Evolutionary conservation across 2,113 vertebrate species (phyloP).

Genomic region (Sphyrna mokarran): DNA sequence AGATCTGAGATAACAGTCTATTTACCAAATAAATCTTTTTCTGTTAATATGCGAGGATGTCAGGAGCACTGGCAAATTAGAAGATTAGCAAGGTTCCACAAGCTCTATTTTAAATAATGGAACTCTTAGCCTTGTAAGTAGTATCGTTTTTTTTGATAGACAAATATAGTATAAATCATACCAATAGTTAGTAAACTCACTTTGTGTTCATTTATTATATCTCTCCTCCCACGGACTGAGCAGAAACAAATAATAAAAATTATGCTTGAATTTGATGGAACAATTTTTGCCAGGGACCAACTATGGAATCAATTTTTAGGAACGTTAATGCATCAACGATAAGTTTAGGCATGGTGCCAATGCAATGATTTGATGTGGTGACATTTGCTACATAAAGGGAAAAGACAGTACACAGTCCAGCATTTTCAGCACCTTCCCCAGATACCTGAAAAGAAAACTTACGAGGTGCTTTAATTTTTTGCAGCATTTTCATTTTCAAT

Average conservation of each 20-base stretch:
- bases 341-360: not conserved
- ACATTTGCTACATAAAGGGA: not conserved
- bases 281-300: not conserved
- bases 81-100: not conserved
- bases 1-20: not conserved
- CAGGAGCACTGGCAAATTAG: not conserved
- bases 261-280: not conserved
- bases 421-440: not conserved
- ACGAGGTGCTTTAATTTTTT: not conserved
- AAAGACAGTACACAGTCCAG: slow-evolving; percentile 6
- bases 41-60: not conserved
- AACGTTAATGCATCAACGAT: not conserved
- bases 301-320: not conserved
- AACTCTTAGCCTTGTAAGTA: not conserved
- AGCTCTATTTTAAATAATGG: not conserved
- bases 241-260: not conserved
- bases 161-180: not conserved
- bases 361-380: not conserved
- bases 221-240: not conserved
- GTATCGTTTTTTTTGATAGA: not conserved
- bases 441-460: not conserved
- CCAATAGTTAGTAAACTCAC: not conserved
- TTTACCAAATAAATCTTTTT: not conserved
- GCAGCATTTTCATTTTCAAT: not conserved
- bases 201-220: not conserved